Percentiles rank a stretch among this genome's conserved stretches.
Conservation (phyloP, 2,888 invertebrate genomes). For the Lasioglossum marginatum region DNA sequence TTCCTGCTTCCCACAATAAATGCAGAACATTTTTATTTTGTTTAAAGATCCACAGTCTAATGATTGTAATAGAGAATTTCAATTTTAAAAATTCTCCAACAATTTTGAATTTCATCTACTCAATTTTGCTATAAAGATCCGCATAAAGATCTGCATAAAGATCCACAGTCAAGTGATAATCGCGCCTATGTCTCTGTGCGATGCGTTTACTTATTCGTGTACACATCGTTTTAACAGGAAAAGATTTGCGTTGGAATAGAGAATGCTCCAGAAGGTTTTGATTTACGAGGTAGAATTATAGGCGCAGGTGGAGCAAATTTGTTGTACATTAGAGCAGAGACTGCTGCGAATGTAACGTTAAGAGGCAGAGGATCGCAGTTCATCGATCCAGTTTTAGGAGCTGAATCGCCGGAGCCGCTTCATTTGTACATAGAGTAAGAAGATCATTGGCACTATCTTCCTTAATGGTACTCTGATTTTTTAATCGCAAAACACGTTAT, state of each 20-base stretch:
- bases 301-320: slow-evolving; percentile 90
- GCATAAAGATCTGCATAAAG: no score
- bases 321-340: slow-evolving; percentile 91
- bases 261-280: slow-evolving; percentile 91
- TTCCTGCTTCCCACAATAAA: no score
- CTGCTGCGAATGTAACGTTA: slow-evolving; percentile 91
- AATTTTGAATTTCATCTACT: no score
- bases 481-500: slow-evolving; percentile 20
- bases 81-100: no score
- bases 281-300: slow-evolving; percentile 90
- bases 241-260: slow-evolving; percentile 92
- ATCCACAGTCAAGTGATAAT: not conserved
- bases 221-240: slow-evolving; percentile 84
- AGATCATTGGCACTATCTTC: slow-evolving; percentile 71
- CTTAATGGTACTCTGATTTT: slow-evolving; percentile 4
- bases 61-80: no score
- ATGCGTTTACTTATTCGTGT: slow-evolving; percentile 15
- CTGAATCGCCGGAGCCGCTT: slow-evolving; percentile 89
- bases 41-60: no score
- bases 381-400: slow-evolving; percentile 86
- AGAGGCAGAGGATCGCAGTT: slow-evolving; percentile 89
- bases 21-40: no score
- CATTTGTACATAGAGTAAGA: slow-evolving; percentile 90
- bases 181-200: not conserved
- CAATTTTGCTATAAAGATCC: no score